phyloP scores from a whole-genome alignment of 2,113 vertebrate species.

The Columba livia region DNA sequence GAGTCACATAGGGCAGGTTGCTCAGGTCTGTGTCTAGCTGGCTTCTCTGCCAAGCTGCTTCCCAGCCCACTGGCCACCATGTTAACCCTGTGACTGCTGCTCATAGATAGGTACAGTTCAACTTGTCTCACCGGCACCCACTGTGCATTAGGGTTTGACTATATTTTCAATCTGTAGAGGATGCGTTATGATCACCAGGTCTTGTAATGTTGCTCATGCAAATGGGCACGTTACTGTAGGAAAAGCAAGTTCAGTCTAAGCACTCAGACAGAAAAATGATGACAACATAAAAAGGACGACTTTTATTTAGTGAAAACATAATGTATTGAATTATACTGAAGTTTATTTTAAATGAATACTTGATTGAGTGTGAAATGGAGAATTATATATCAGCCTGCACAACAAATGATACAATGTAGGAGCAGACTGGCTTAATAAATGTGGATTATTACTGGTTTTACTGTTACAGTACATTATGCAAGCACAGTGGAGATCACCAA shows the following conservation, averaged over 20 bases:
- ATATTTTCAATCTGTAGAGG: neutral
- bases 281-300: neutral
- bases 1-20: neutral
- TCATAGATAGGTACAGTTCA: neutral
- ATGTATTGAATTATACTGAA: neutral
- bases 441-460: neutral
- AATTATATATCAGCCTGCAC: neutral
- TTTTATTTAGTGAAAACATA: neutral
- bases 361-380: conserved; percentile 1
- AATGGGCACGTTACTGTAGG: neutral
- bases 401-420: neutral
- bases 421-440: neutral
- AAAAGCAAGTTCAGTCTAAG: neutral
- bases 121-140: neutral
- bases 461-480: neutral
- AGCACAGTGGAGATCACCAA: neutral
- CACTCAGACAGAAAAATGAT: neutral
- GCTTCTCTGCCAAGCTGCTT: neutral
- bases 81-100: neutral
- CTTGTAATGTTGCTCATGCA: neutral
- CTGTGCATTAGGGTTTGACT: neutral
- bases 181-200: neutral
- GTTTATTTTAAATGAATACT: conserved; percentile 4
- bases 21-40: neutral
- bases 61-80: neutral